Evolutionary conservation across 2,888 invertebrate genomes (phyloP).

Genomic region (Dascillus cervinus): DNA sequence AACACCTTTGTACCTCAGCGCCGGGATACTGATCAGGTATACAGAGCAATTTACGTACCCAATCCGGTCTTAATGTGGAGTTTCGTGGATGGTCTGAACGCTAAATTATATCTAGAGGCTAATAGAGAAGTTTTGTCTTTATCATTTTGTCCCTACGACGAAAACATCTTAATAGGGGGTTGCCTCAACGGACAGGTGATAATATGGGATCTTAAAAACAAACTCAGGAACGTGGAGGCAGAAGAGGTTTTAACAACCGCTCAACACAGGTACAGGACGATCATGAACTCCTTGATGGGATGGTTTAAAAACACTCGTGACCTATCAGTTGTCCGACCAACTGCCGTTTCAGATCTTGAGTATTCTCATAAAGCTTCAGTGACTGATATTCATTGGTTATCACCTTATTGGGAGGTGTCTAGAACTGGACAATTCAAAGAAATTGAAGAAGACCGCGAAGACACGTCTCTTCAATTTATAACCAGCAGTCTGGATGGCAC

Average conservation of each 20-base stretch:
- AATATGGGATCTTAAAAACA: constrained; percentile 61
- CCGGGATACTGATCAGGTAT: constrained; percentile 31
- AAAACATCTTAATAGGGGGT: constrained; percentile 64
- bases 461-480: constrained; percentile 52
- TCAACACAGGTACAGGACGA: constrained; percentile 54
- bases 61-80: constrained; percentile 71
- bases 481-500: constrained; percentile 61
- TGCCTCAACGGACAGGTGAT: constrained; percentile 64
- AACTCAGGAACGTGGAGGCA: constrained; percentile 51
- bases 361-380: constrained; percentile 58
- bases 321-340: constrained; percentile 49
- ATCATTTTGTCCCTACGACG: constrained; percentile 62
- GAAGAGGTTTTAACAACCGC: constrained; percentile 54
- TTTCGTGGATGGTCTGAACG: constrained; percentile 59
- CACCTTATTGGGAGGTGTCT: constrained; percentile 51
- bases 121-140: constrained; percentile 58
- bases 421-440: constrained; percentile 50
- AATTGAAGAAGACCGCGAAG: constrained; percentile 35
- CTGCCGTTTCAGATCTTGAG: constrained; percentile 54
- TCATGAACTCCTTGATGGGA: constrained; percentile 54
- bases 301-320: constrained; percentile 63
- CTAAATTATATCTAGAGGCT: constrained; percentile 61
- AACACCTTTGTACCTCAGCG: constrained; percentile 42
- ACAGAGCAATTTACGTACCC: constrained; percentile 48
- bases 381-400: constrained; percentile 61